A percentile compares a stretch with the other conserved stretches of the same genome.
phyloP scores from a whole-genome alignment of 2,113 vertebrate genomes.

The Raja brachyura region DNA sequence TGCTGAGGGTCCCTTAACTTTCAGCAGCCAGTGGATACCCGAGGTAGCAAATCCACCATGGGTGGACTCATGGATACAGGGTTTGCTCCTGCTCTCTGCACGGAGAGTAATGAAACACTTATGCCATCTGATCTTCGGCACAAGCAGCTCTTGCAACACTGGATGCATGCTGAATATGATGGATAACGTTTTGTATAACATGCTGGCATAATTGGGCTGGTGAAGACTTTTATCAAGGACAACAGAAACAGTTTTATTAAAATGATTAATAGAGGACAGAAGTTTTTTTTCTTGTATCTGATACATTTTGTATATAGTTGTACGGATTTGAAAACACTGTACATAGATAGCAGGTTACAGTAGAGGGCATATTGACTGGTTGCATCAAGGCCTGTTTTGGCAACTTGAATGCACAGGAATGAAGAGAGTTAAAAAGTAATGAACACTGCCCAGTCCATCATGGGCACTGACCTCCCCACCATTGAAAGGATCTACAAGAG shows the following conservation, averaged over 20 bases:
- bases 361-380: no score
- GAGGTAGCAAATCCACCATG: background rate
- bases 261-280: background rate
- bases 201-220: background rate
- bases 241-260: background rate
- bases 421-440: no score
- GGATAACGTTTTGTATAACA: background rate
- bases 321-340: background rate
- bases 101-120: background rate
- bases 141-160: background rate
- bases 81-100: background rate
- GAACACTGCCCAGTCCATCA: no score
- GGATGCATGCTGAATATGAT: background rate
- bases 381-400: no score
- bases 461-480: no score
- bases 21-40: background rate
- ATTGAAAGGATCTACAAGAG: no score
- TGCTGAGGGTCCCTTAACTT: background rate
- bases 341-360: background rate
- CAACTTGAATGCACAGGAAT: no score
- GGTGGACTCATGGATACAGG: background rate
- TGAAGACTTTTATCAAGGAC: constrained; percentile 11
- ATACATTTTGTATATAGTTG: background rate
- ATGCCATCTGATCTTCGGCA: background rate
- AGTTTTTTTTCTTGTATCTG: background rate